Percentiles rank a stretch among this genome's conserved stretches.
These are phyloP conservation scores for Phalacrocorax pelagicus DNA, from an alignment of 2,113 vertebrate species.

Conservation along the genomic window DNA sequence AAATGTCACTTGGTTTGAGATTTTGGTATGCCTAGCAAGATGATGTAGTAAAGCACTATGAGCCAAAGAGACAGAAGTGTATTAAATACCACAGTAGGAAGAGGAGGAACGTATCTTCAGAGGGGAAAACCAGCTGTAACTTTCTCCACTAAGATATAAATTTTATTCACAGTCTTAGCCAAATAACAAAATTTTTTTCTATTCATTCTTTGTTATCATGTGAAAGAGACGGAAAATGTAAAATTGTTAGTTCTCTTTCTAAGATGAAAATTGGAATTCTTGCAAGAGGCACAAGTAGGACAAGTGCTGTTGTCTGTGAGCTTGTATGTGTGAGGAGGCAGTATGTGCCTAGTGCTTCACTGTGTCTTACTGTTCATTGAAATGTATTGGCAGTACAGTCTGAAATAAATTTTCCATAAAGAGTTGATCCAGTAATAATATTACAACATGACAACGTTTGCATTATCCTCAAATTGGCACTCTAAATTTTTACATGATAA, in stretches of 20 bases:
- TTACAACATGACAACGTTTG: not conserved
- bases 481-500: not conserved
- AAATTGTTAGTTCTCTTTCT: not conserved
- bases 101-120: not conserved
- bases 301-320: not conserved
- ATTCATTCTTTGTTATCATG: not conserved
- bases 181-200: not conserved
- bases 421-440: not conserved
- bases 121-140: not conserved
- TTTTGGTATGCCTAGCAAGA: not conserved
- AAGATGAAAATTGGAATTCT: not conserved
- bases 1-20: not conserved
- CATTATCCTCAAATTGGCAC: not conserved
- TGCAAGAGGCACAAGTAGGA: not conserved
- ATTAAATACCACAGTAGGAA: not conserved
- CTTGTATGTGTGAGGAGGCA: not conserved
- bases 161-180: not conserved
- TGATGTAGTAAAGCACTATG: conserved; percentile 12
- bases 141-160: not conserved
- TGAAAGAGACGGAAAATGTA: not conserved
- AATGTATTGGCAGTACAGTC: not conserved
- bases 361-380: not conserved
- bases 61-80: conserved; percentile 32
- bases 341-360: conserved; percentile 30
- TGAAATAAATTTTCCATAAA: not conserved